A percentile compares a stretch with the other conserved stretches of the same genome.
These are phyloP conservation scores for Nephrotoma guestfalica DNA, from an alignment of 2,888 invertebrate genomes.

Conservation along the genomic window DNA sequence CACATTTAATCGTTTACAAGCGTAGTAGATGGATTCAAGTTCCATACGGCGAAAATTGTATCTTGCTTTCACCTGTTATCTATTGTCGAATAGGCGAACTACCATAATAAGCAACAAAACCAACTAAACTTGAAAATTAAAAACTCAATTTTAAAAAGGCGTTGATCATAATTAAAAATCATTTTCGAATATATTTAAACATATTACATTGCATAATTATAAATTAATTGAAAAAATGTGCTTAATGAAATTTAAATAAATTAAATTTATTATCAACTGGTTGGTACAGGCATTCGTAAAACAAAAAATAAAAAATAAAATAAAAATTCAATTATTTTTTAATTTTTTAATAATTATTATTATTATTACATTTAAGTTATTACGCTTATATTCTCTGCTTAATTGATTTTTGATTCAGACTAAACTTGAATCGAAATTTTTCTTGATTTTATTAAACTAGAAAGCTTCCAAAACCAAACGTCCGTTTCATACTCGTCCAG, in stretches of 20 bases:
- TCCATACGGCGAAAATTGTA: no score
- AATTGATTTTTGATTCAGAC: neutral
- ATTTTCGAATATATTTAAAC: neutral
- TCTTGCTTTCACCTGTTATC: neutral
- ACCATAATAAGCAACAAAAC: neutral
- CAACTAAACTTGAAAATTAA: neutral
- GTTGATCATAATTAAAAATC: neutral
- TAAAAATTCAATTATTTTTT: neutral
- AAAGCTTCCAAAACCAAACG: constrained; percentile 28
- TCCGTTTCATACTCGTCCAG: constrained; percentile 77
- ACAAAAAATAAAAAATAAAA: neutral
- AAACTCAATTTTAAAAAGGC: neutral
- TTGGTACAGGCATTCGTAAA: neutral
- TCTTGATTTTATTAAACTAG: constrained; percentile 11
- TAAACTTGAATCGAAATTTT: neutral
- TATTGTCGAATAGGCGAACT: neutral
- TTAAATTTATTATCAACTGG: neutral
- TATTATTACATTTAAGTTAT: neutral
- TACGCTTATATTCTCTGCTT: neutral
- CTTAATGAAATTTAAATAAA: no score
- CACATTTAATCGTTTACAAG: no score
- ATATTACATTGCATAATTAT: neutral
- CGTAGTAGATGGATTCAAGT: no score
- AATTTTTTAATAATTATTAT: neutral
- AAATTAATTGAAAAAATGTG: neutral